Base-by-base conservation (phyloP, 2,888 invertebrate genomes). In the Mayetiola destructor region DNA sequence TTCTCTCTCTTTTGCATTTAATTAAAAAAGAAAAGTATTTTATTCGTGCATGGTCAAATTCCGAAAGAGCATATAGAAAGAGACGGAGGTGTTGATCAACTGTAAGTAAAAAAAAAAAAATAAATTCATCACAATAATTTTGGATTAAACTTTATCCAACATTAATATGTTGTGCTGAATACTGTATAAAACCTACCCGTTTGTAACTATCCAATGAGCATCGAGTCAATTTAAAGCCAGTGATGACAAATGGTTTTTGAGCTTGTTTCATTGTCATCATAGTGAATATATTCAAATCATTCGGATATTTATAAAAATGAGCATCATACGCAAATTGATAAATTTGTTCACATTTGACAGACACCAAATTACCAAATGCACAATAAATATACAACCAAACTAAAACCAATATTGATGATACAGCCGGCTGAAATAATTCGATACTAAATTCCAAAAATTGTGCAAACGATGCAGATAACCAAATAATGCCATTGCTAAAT, bases 341-440 rank as follows among this genome's bases (percentile, higher is more conserved):
- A 8, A 53, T 32, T 53, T 53, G 30, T 10, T 3, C 1, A 32
- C 53, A 32, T 53, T 53, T 53, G 20, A 3, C 27, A 2, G 32
- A 18, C 29, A 53, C 29, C 9, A 53, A 30, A 18, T 53, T 3
- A 32, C 53, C 53, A 10, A 27, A 53, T 12, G 20, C 29, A 20
- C 53, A 53, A 10, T 53, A 53, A 8, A 53, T 12, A 12, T 30
- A 53, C 12, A 53, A 32, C 30, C 53, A 53, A 53, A 53, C 48
- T 8, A 48, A n/a, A n/a, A 48, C 16, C 42, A 42, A 42, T 4
- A 42, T 12, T 23, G 21, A 27, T 6, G 48, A 48, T 5, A 48
- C 27, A 2, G 27, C 3, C 27, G 48, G 14, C 9, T 48, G 48
- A 9, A 48, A 48, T n/a, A 27, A 16, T n/a, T 27, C 27, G n/a